A percentile compares a stretch with the other conserved stretches of the same genome.
These are phyloP conservation scores for Tetragnatha montana DNA, from an alignment of 2,888 invertebrate species.

Conservation along the genomic window DNA sequence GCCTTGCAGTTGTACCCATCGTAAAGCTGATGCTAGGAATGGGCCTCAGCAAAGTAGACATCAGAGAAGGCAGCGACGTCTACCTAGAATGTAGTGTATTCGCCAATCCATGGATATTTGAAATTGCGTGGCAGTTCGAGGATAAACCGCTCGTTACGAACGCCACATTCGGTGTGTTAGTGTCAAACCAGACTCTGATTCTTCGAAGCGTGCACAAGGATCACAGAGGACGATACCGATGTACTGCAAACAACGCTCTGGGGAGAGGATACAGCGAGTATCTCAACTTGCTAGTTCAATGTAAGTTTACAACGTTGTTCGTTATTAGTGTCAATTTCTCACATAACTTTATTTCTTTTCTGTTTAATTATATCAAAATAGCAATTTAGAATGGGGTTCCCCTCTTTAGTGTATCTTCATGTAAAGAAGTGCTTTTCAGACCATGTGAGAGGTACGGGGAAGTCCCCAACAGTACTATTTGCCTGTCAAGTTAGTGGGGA, in stretches of 20 bases:
- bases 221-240: conserved; percentile 57
- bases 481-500: too few relatives aligned
- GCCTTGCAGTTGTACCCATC: conserved; percentile 46
- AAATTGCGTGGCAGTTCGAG: conserved; percentile 68
- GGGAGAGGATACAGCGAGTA: conserved; percentile 64
- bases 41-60: conserved; percentile 30
- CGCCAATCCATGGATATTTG: conserved; percentile 69
- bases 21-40: conserved; percentile 51
- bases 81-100: conserved; percentile 66
- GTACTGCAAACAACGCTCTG: conserved; percentile 42
- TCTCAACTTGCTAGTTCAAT: conserved; percentile 62
- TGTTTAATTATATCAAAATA: too few relatives aligned
- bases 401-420: too few relatives aligned
- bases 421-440: too few relatives aligned
- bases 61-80: conserved; percentile 67
- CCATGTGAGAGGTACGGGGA: too few relatives aligned
- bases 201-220: conserved; percentile 51
- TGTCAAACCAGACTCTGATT: conserved; percentile 59
- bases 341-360: too few relatives aligned
- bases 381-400: too few relatives aligned
- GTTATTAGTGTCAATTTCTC: too few relatives aligned
- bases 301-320: conserved; percentile 60
- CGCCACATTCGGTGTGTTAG: conserved; percentile 45
- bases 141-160: conserved; percentile 45
- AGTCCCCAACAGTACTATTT: too few relatives aligned